Evolutionary conservation across 2,113 vertebrate genomes (phyloP).

Genomic region (Pica pica): DNA sequence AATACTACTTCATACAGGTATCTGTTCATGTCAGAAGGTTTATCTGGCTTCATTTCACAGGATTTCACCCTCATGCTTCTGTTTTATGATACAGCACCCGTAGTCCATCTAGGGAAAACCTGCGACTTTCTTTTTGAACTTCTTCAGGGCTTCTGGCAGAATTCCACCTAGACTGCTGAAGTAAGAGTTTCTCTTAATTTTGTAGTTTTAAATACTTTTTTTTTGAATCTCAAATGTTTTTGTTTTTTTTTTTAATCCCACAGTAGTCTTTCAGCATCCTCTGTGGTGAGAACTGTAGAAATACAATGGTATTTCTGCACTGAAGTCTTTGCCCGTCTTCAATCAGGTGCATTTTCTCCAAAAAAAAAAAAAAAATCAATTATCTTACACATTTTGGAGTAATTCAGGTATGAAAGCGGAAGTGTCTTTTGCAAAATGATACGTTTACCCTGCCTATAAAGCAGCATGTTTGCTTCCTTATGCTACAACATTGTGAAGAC

Average conservation of each 20-base stretch:
- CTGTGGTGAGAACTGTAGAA: not conserved
- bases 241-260: not conserved
- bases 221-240: not conserved
- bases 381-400: not conserved
- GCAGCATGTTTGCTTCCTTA: not conserved
- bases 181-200: not conserved
- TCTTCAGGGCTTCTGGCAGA: not conserved
- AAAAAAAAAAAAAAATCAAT: not conserved
- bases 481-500: not conserved
- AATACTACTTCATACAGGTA: not conserved
- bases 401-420: not conserved
- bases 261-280: not conserved
- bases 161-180: not conserved
- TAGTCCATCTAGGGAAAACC: not conserved
- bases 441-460: not conserved
- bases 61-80: not conserved
- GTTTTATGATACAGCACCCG: not conserved
- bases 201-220: not conserved
- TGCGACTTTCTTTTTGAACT: not conserved
- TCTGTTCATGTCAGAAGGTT: not conserved
- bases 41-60: not conserved
- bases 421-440: not conserved
- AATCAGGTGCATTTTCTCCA: not conserved
- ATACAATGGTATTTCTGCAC: not conserved
- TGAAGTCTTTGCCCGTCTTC: not conserved